phyloP scores from a whole-genome alignment of 2,888 invertebrate genomes.

The Panopea generosa region DNA sequence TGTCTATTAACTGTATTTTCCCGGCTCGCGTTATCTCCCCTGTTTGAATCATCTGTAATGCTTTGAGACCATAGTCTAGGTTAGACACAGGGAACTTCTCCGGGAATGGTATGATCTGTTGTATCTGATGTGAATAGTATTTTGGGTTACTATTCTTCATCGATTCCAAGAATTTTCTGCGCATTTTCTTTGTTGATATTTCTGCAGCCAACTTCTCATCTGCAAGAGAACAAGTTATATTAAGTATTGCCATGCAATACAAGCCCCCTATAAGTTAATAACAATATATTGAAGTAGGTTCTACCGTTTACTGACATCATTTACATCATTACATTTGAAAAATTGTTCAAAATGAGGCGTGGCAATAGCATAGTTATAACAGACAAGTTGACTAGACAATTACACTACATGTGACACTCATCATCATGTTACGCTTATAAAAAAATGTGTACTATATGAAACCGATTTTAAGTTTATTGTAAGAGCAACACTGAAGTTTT shows the following conservation, averaged over 20 bases:
- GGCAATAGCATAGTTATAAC: no score
- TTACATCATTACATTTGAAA: no score
- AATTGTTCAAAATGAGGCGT: no score
- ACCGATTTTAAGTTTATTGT: no score
- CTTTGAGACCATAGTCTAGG: constrained; percentile 64
- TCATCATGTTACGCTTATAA: no score
- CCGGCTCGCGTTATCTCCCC: constrained; percentile 66
- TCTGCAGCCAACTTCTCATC: constrained; percentile 62
- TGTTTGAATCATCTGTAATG: constrained; percentile 66
- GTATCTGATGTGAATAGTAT: constrained; percentile 65
- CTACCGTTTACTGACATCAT: background rate
- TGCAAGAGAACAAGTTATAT: constrained; percentile 6
- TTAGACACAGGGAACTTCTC: constrained; percentile 65
- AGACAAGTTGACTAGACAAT: no score
- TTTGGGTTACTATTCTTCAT: constrained; percentile 67
- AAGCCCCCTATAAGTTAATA: background rate
- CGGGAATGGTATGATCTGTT: constrained; percentile 65
- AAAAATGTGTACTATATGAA: no score
- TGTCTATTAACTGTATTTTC: constrained; percentile 68
- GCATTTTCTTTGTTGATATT: constrained; percentile 62
- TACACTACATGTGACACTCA: no score
- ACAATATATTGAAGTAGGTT: background rate
- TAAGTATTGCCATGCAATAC: no score
- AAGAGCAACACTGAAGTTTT: no score
- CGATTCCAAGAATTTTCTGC: constrained; percentile 61